Evolutionary conservation across 2,797 vertebrate species (phyloP).

Genomic region (Myotis daubentonii): DNA sequence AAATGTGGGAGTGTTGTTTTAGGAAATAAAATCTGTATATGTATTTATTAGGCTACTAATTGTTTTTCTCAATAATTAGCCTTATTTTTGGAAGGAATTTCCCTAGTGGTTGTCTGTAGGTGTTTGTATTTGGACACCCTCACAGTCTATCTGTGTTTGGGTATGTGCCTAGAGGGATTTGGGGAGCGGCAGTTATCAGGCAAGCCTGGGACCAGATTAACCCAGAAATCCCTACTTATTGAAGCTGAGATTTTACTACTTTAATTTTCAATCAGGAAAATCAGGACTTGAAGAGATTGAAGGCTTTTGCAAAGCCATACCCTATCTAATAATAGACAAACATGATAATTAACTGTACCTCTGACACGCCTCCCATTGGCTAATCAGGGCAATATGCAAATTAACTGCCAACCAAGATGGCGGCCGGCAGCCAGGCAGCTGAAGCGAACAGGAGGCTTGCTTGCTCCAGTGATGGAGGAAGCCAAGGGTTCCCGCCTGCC

Average conservation of each 20-base stretch:
- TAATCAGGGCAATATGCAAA: too few species aligned
- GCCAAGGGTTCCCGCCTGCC: too few species aligned
- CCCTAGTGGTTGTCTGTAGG: not conserved
- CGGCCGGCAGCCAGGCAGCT: too few species aligned
- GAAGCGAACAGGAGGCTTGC: too few species aligned
- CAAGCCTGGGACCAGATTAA: not conserved
- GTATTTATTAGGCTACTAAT: not conserved
- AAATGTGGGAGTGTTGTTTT: not conserved
- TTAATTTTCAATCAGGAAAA: constrained; percentile 52
- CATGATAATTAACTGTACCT: too few species aligned
- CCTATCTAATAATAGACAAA: too few species aligned
- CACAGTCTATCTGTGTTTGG: not conserved
- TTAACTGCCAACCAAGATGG: too few species aligned
- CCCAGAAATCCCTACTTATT: not conserved
- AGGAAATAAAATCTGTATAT: not conserved
- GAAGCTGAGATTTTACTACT: constrained; percentile 32
- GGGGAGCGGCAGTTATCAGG: not conserved
- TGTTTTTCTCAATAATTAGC: not conserved
- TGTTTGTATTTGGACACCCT: not conserved
- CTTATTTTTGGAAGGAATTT: not conserved
- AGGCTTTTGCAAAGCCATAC: not conserved
- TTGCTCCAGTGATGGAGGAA: too few species aligned
- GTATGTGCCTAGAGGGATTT: not conserved
- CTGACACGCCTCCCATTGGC: too few species aligned
- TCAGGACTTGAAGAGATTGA: constrained; percentile 3